A percentile compares a stretch with the other conserved stretches of the same genome.
These are phyloP conservation scores for Eilema depressum DNA, from an alignment of 2,888 invertebrate genomes.

Conservation along the genomic window DNA sequence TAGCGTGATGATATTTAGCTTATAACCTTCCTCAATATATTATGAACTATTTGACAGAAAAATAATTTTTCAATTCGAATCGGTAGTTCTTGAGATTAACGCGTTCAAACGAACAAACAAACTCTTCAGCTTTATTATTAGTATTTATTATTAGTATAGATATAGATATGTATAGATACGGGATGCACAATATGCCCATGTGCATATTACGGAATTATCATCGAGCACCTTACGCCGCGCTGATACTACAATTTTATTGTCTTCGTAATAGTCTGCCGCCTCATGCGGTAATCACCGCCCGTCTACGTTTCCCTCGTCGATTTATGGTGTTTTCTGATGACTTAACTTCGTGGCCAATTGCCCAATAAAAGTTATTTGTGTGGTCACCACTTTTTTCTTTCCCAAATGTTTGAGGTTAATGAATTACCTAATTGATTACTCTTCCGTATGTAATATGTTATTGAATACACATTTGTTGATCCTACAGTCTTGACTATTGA, in stretches of 20 bases:
- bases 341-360: constrained; percentile 78
- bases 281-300: constrained; percentile 66
- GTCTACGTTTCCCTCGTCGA: constrained; percentile 74
- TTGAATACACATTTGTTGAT: neutral
- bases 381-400: constrained; percentile 58
- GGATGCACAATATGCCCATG: constrained; percentile 37
- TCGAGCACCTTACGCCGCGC: constrained; percentile 68
- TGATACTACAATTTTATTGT: constrained; percentile 76
- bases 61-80: no score
- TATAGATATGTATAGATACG: no score
- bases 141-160: no score
- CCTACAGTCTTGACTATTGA: neutral
- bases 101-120: no score
- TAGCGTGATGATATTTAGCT: no score
- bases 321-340: constrained; percentile 79
- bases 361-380: constrained; percentile 83
- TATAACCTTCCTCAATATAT: no score
- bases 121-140: no score
- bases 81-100: no score
- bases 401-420: neutral
- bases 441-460: neutral
- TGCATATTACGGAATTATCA: constrained; percentile 67
- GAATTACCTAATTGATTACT: neutral
- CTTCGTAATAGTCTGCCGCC: constrained; percentile 65
- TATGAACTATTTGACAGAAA: no score